Base-by-base conservation (phyloP, 2,888 invertebrate genomes). In the Emmelina monodactyla region DNA sequence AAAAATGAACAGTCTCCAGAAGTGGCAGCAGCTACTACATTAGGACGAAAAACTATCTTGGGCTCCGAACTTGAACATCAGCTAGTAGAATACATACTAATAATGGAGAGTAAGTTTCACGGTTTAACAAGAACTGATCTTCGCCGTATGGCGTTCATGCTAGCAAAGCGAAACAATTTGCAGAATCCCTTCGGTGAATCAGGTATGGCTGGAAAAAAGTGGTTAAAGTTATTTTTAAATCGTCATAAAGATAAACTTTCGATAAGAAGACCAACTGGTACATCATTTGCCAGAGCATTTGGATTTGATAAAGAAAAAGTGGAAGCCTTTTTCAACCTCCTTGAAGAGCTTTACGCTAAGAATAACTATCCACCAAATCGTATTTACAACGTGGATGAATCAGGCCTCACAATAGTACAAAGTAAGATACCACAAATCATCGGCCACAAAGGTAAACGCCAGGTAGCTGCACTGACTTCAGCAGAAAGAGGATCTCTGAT, bases 381-480 rank as follows among this genome's bases (percentile, higher is more conserved):
- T n/a, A n/a, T n/a, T n/a, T n/a, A n/a, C n/a, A n/a, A n/a, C n/a
- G n/a, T n/a, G n/a, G 33, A 46, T 34, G 45, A 47, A 43, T 35
- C 43, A 2, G 46, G 47, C 13, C 41, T 49, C 1, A 44, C 44
- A 31, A 13, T 46, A 25, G 49, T 46, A 11, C 44, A 45, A 42
- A 44, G 40, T 22, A 47, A 43, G 29, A 46, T 46, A 32, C 45
- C 44, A 13, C 25, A 51, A 45, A 19, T 46, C 4, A 37, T 47
- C 5, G 45, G 42, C 6, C 42, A 31, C 37, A 5, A n/a, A 6
- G 28, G 28, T 4, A 28, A 28, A n/a, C 5, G 11, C 3, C 28
- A 28, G n/a, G n/a, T 28, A 6, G 28, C 10, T 28, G 7, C 28
- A n/a, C 4, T 28, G n/a, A n/a, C 28, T n/a, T 28, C 28, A 11